phyloP scores from a whole-genome alignment of 2,888 invertebrate species.

The Drosophila leonis region DNA sequence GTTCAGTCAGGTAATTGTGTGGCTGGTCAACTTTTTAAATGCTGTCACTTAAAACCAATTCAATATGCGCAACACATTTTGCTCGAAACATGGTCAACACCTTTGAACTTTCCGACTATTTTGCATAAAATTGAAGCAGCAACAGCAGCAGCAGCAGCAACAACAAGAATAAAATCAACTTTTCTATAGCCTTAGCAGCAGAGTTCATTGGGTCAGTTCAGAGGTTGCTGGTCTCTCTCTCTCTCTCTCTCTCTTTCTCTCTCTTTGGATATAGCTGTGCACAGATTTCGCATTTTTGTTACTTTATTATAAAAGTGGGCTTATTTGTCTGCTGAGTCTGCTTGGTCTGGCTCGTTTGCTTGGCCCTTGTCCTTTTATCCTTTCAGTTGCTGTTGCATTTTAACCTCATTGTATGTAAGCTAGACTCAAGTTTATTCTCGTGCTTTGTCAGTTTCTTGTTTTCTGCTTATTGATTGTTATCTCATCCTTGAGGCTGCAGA shows the following conservation, averaged over 20 bases:
- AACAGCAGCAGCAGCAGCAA: constrained; percentile 28
- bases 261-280: constrained; percentile 25
- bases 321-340: constrained; percentile 58
- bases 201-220: constrained; percentile 72
- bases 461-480: constrained; percentile 61
- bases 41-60: constrained; percentile 75
- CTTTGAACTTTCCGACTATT: constrained; percentile 69
- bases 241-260: not conserved
- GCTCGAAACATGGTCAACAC: constrained; percentile 70
- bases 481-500: constrained; percentile 28
- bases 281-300: constrained; percentile 70
- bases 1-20: not conserved
- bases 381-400: constrained; percentile 42
- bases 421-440: constrained; percentile 50
- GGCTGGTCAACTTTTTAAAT: constrained; percentile 58
- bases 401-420: constrained; percentile 54
- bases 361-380: constrained; percentile 18
- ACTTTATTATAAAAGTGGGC: constrained; percentile 77
- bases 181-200: constrained; percentile 43
- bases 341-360: constrained; percentile 25
- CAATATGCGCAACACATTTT: constrained; percentile 66
- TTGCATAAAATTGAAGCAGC: constrained; percentile 63
- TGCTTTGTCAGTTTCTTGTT: constrained; percentile 55
- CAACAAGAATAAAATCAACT: constrained; percentile 32
- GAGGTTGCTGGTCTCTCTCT: constrained; percentile 34